Base-by-base conservation (phyloP, 92 coral and sea anemone genomes). In the Siderastrea siderea region DNA sequence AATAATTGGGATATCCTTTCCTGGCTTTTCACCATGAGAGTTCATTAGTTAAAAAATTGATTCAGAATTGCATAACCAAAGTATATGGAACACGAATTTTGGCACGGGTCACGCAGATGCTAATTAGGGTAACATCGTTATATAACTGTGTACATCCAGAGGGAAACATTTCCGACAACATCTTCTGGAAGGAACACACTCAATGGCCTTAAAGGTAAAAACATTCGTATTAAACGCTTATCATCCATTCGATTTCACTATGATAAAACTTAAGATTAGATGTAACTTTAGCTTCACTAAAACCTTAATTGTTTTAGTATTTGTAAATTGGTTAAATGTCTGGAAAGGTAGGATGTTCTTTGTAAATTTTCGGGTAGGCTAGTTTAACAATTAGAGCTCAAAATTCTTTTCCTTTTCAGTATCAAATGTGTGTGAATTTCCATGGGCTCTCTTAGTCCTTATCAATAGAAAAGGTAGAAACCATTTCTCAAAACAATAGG, bases 41-140 rank as follows among this genome's bases (percentile, higher is more conserved):
- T 17, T 63, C 47, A 74, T 52, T 51, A 14, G 59, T n/a, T 14
- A 10, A 59, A 72, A 17, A 17, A 74, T 9, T 26, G 38, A 26
- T 26, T 10, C 78, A 74, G 78, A 74, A 74, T 17, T 10, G 5
- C 38, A 74, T n/a, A 52, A 17, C 46, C 53, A 11, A 74, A 74
- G 44, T 7, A 26, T 74, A 53, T 38, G 63, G 63, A 62, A 72
- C 78, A 26, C 78, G 78, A 47, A 16, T 48, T 55, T 54, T 52
- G 3, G 14, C 63, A 74, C 73, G 11, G 16, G 78, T 74, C 78
- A 74, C 78, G 78, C 78, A 74, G 38, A 74, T 3, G 3, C 52
- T 15, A 50, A 51, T 50, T 72, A 14, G 58, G 17, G 15, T 2
- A 50, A 16, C 8, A 38, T 14, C 59, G 12, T 16, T 48, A 74